Base-by-base conservation (phyloP, 2,797 vertebrate genomes). In the Halcyon badia region DNA sequence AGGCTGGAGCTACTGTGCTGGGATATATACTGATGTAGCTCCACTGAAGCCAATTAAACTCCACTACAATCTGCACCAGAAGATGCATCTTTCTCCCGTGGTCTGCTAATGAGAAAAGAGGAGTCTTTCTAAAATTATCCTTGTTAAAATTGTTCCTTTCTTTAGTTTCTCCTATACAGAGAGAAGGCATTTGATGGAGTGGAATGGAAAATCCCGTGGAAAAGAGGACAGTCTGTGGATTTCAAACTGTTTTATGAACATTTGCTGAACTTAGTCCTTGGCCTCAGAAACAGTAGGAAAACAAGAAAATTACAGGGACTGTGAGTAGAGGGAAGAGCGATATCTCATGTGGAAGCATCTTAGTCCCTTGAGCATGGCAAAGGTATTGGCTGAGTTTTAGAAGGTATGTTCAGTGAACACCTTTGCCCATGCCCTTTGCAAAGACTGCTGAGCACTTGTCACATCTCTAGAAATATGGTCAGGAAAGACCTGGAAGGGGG, bases 91-190 rank as follows among this genome's bases (percentile, higher is more conserved):
- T 35, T 46, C 22, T 80, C 56, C 25, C 60, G 26, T 4, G 0
- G 75, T 86, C 57, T 75, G 24, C 42, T 91, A 81, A 83, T 48
- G 41, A 95, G 60, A 85, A 77, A 37, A 82, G 18, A 80, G 42
- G 85, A 85, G 57, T 22, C 33, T 58, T 88, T 86, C 84, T 78
- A 81, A 92, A 83, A 86, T 69, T 28, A 61, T n/a, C 24, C 19
- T 24, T n/a, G 61, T 28, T 85, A 46, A 89, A 89, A 85, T 83
- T 85, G 48, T 71, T 87, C 81, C 68, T 39, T 90, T 6, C 5
- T 78, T 89, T 76, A 48, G 30, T 37, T 83, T 68, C 52, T 57
- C 14, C 31, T 49, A 0, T 19, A 22, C 5, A 69, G 44, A 64
- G 31, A 85, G 25, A 69, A 85, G 10, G 41, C 19, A 28, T 81